Evolutionary conservation across 2,113 vertebrate species (phyloP).

Genomic region (Vicugna pacos): DNA sequence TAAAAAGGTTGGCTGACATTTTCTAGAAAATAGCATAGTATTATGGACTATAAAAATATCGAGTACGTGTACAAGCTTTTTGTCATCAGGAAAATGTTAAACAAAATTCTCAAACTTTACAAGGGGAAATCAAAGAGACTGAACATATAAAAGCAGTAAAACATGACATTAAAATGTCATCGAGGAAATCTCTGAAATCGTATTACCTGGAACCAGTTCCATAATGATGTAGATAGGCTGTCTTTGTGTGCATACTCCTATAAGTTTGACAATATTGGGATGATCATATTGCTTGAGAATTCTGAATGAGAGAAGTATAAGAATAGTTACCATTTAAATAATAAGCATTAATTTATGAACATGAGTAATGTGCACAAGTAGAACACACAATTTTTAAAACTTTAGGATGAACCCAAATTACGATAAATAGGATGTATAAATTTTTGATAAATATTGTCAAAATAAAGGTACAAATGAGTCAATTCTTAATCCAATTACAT

Average conservation of each 20-base stretch:
- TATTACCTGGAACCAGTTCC: slow-evolving; percentile 97
- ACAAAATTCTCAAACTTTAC: not conserved
- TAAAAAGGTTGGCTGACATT: slow-evolving; percentile 15
- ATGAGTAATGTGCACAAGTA: not conserved
- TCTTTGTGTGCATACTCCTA: slow-evolving; percentile 97
- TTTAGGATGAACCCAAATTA: not conserved
- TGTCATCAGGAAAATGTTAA: slow-evolving; percentile 2
- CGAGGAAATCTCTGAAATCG: not conserved
- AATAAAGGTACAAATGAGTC: not conserved
- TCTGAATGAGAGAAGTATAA: slow-evolving; percentile 87
- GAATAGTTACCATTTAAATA: slow-evolving; percentile 42
- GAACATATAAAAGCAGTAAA: slow-evolving; percentile 35
- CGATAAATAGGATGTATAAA: not conserved
- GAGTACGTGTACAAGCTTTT: not conserved
- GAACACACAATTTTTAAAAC: slow-evolving; percentile 45
- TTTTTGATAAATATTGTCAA: slow-evolving; percentile 5
- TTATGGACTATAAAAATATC: not conserved
- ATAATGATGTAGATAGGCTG: slow-evolving; percentile 99
- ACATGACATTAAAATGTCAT: slow-evolving; percentile 7
- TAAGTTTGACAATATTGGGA: slow-evolving; percentile 98
- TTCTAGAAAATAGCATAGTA: slow-evolving; percentile 10
- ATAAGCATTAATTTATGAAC: slow-evolving; percentile 44
- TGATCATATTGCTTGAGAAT: slow-evolving; percentile 99
- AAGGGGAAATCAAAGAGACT: slow-evolving; percentile 37
- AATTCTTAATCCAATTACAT: not conserved